Conservation (phyloP, 1,140 invertebrate genomes). For the Drosophila subobscura region DNA sequence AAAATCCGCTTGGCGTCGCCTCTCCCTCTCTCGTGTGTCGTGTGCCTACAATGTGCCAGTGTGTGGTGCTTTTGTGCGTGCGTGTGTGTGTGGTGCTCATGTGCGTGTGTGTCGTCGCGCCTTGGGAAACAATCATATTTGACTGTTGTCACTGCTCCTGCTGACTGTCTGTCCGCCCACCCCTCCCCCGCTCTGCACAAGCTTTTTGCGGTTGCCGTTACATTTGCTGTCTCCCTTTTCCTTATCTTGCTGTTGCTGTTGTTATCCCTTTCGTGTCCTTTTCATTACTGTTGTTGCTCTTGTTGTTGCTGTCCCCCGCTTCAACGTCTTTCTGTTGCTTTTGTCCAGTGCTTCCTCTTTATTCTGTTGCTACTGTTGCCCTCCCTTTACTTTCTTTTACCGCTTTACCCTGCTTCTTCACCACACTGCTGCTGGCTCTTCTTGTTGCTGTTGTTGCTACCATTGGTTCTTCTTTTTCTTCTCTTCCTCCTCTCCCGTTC, state of each 20-base stretch:
- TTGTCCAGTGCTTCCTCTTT: too few relatives aligned
- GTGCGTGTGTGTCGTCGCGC: conserved; percentile 25
- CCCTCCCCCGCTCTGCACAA: too few relatives aligned
- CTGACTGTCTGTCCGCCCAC: not conserved
- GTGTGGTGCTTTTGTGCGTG: conserved; percentile 31
- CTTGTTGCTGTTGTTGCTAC: too few relatives aligned
- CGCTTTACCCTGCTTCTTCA: too few relatives aligned
- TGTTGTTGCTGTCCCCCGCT: not conserved
- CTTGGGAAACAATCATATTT: conserved; percentile 77
- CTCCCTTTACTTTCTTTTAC: too few relatives aligned
- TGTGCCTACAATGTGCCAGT: not conserved
- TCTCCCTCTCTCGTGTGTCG: not conserved
- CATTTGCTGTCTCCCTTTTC: too few relatives aligned
- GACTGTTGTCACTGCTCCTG: conserved; percentile 46
- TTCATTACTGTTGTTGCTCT: not conserved
- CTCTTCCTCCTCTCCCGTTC: not conserved
- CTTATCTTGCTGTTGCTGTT: not conserved
- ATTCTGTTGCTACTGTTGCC: too few relatives aligned
- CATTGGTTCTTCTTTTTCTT: too few relatives aligned
- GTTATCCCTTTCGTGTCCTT: not conserved
- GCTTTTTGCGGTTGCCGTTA: conserved; percentile 9
- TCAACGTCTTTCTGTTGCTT: too few relatives aligned
- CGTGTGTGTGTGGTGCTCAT: conserved; percentile 16
- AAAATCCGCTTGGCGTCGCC: conserved; percentile 69
- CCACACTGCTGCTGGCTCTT: too few relatives aligned